Conservation (phyloP, 2,888 invertebrate species). For the Protophormia terraenovae region DNA sequence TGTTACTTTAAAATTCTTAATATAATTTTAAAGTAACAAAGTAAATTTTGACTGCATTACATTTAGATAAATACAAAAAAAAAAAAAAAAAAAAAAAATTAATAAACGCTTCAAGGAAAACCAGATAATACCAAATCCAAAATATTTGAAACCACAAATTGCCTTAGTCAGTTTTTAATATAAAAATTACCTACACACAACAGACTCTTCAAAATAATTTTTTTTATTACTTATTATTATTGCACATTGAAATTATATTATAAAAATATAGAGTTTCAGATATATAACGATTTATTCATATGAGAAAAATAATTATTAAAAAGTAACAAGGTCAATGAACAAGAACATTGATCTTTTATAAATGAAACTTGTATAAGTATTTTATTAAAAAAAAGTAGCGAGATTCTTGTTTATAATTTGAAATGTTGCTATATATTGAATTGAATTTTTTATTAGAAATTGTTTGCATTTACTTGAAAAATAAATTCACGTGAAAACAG, state of each 20-base stretch:
- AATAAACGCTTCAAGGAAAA: slow-evolving; percentile 18
- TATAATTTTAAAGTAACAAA: too few relatives aligned
- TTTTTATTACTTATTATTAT: too few relatives aligned
- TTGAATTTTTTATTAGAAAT: background rate
- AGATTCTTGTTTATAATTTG: too few relatives aligned
- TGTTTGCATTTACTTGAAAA: background rate
- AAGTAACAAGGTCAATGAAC: slow-evolving; percentile 40
- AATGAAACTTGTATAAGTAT: background rate
- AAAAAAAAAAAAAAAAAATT: background rate
- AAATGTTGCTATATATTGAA: background rate
- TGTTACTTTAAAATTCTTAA: too few relatives aligned
- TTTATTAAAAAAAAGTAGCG: background rate
- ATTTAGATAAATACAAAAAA: background rate
- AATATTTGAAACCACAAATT: background rate
- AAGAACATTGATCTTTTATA: slow-evolving; percentile 40
- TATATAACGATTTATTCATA: background rate
- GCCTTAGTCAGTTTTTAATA: too few relatives aligned
- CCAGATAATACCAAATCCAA: background rate
- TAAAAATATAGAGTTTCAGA: background rate
- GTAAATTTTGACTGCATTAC: background rate
- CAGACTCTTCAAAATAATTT: background rate
- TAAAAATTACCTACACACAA: background rate
- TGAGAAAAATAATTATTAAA: background rate
- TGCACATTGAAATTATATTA: slow-evolving; percentile 5
- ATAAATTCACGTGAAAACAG: too few relatives aligned